These are phyloP conservation scores for Rhynchotus rufescens DNA, from an alignment of 2,797 vertebrate genomes.

Conservation along the genomic window DNA sequence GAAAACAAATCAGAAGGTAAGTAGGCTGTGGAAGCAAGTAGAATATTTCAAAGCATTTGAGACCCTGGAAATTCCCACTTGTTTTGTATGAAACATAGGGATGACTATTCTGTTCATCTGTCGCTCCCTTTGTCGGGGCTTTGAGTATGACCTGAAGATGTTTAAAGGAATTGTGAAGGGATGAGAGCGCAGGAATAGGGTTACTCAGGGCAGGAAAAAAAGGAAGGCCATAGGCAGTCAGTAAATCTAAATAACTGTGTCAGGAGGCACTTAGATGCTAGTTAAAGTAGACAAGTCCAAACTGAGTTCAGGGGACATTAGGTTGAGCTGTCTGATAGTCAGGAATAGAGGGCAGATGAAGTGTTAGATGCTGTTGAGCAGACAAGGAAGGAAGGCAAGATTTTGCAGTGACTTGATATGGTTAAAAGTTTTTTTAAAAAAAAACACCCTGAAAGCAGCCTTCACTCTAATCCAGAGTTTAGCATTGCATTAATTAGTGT, in stretches of 20 bases:
- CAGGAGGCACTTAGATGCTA: background rate
- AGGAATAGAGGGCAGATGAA: background rate
- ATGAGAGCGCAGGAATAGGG: background rate
- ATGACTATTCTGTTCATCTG: background rate
- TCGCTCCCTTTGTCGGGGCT: background rate
- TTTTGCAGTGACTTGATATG: background rate
- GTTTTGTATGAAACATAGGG: background rate
- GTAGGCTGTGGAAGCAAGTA: background rate
- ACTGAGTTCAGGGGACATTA: background rate
- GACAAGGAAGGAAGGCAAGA: background rate
- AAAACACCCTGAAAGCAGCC: background rate
- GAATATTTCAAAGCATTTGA: background rate
- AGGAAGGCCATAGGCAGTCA: background rate
- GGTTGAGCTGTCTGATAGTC: background rate
- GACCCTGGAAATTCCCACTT: background rate
- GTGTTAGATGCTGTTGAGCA: background rate
- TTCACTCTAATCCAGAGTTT: background rate
- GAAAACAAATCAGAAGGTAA: background rate
- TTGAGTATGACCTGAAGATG: background rate
- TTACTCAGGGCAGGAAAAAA: background rate
- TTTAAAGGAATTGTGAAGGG: background rate
- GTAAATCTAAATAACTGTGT: background rate
- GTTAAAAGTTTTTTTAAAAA: background rate
- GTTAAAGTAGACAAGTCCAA: background rate
- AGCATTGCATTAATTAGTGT: background rate